Evolutionary conservation across 2,113 vertebrate genomes (phyloP), one percentile per base, ranked within the genome.

Genomic region (Bufo bufo): DNA sequence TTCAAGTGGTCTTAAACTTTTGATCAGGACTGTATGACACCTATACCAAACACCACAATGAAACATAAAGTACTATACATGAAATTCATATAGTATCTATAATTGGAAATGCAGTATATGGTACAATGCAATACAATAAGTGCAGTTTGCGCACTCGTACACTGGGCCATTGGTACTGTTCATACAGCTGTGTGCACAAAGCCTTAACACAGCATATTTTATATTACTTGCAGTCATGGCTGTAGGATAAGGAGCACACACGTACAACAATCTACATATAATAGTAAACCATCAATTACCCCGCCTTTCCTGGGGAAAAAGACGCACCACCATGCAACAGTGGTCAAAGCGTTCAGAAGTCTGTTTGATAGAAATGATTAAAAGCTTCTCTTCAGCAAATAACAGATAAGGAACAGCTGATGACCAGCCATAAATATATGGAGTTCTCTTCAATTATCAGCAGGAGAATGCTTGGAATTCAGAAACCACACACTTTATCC

Each of bases 371-470:
- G 3, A 17, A 45, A 81, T 81, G 78, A 81, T 81, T 61, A 61
- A 81, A 45, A 23, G 56, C 54, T 56, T 6, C n/a, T 17, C 56
- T 7, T 17, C 14, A 45, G 82, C 10, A 52, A 71, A 84, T 84
- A n/a, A 83, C 63, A 84, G 82, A 69, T 84, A 69, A 16, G 20
- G 82, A 84, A 71, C 82, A 84, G 82, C 82, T 71, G 82, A 84
- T 71, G 63, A 54, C 0, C 7, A 19, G 16, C 49, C 47, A 71
- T 69, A 65, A 71, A 84, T 84, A 71, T 47, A 69, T 3, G 49
- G 66, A 50, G 63, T 71, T 20, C 63, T 54, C 45, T 71, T 71
- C 81, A 66, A 83, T 83, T 83, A 83, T 69, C 49, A 16, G 2
- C 19, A 4, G 49, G 82, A 13, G 82, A 84, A 84, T 84, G 82